Evolutionary conservation across 2,888 invertebrate genomes (phyloP).

Genomic region (Oegoconia quadripuncta): DNA sequence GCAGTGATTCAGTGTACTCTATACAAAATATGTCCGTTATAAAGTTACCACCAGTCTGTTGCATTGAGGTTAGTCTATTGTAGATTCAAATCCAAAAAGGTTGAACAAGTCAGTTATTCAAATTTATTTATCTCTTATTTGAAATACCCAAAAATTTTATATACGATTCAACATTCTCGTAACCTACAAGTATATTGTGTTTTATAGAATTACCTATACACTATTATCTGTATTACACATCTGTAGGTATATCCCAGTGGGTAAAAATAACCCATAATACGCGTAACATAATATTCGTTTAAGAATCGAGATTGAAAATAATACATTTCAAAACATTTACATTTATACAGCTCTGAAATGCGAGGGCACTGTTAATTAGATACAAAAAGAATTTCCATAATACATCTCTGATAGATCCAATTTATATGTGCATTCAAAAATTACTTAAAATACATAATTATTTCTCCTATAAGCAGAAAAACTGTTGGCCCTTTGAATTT

Average conservation of each 20-base stretch:
- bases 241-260: slow-evolving; percentile 66
- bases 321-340: slow-evolving; percentile 47
- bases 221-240: slow-evolving; percentile 68
- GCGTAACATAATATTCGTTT: slow-evolving; percentile 37
- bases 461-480: slow-evolving; percentile 29
- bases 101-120: slow-evolving; percentile 69
- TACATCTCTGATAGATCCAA: slow-evolving; percentile 13
- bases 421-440: slow-evolving; percentile 60
- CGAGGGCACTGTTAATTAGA: slow-evolving; percentile 65
- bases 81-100: slow-evolving; percentile 78
- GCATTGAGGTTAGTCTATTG: slow-evolving; percentile 73
- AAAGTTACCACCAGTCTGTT: slow-evolving; percentile 76
- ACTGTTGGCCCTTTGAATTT: slow-evolving; percentile 70
- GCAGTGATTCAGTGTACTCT: slow-evolving; percentile 76
- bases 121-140: slow-evolving; percentile 67
- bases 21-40: slow-evolving; percentile 75
- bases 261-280: slow-evolving; percentile 57
- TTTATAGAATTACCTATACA: slow-evolving; percentile 70
- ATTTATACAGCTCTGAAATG: slow-evolving; percentile 66
- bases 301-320: slow-evolving; percentile 32
- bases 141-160: slow-evolving; percentile 67
- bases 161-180: slow-evolving; percentile 74
- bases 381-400: slow-evolving; percentile 35
- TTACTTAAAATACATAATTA: slow-evolving; percentile 33
- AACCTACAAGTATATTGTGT: slow-evolving; percentile 76